Percentiles rank a stretch among this genome's conserved stretches.
Evolutionary conservation across 2,888 invertebrate species (phyloP).

Genomic region (Drosophila borealis): DNA sequence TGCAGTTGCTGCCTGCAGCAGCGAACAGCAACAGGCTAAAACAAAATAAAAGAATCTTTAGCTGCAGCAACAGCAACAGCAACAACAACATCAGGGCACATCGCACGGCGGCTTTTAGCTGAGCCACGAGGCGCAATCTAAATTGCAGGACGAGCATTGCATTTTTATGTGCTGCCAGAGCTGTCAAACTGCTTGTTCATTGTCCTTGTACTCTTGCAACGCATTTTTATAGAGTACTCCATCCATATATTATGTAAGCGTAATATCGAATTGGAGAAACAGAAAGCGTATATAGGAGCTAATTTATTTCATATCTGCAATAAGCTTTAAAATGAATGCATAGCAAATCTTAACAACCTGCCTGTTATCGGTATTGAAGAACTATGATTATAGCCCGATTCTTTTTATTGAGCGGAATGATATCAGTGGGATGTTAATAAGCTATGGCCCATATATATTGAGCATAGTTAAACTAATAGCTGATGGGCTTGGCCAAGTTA

Average conservation of each 20-base stretch:
- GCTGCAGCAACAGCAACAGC: constrained; percentile 21
- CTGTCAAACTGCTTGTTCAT: constrained; percentile 56
- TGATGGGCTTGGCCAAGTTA: no score
- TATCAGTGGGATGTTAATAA: no score
- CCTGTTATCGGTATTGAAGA: not conserved
- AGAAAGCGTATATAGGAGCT: not conserved
- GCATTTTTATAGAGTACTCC: constrained; percentile 38
- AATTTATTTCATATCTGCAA: not conserved
- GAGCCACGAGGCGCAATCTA: constrained; percentile 42
- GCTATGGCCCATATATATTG: no score
- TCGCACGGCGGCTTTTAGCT: constrained; percentile 31
- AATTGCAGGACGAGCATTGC: constrained; percentile 62
- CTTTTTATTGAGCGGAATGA: no score
- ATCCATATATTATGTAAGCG: constrained; percentile 33
- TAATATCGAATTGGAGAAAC: constrained; percentile 2
- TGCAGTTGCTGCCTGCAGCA: constrained; percentile 39
- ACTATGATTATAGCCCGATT: no score
- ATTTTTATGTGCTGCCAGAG: constrained; percentile 63
- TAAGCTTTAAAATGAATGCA: not conserved
- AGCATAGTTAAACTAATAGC: no score
- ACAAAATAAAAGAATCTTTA: not conserved
- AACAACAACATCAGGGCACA: constrained; percentile 18
- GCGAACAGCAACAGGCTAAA: constrained; percentile 72
- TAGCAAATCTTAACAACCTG: not conserved
- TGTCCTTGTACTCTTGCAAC: constrained; percentile 44